A percentile compares a stretch with the other conserved stretches of the same genome.
Conservation (phyloP, 2,113 vertebrate species). For the Mirza zaza region DNA sequence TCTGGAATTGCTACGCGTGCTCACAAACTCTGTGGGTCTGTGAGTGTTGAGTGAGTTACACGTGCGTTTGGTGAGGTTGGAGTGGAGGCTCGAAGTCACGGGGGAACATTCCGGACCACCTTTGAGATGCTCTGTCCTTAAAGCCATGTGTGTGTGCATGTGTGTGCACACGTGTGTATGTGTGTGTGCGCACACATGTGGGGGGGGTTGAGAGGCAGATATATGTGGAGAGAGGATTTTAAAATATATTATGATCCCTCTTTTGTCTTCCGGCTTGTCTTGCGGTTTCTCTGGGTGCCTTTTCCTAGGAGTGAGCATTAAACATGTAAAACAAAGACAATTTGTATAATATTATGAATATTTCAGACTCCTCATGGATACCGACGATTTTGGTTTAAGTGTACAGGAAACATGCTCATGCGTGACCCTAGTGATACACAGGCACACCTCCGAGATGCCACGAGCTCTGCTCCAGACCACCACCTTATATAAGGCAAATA, state of each 20-base stretch:
- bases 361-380: background rate
- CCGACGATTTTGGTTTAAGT: background rate
- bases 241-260: background rate
- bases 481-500: background rate
- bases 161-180: no score
- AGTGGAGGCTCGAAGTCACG: accelerated
- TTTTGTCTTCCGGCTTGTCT: background rate
- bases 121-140: background rate
- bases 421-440: background rate
- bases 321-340: background rate
- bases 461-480: background rate
- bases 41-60: accelerated
- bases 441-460: background rate
- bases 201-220: no score
- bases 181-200: background rate
- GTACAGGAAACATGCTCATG: background rate
- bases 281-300: background rate
- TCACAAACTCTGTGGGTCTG: accelerated
- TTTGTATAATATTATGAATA: background rate
- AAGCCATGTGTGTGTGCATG: accelerated
- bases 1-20: background rate
- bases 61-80: accelerated
- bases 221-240: background rate
- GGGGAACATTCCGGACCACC: accelerated
- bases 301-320: background rate